Percentiles rank a stretch among this genome's conserved stretches.
phyloP scores from a whole-genome alignment of 2,888 invertebrate genomes.

The Merodon equestris region DNA sequence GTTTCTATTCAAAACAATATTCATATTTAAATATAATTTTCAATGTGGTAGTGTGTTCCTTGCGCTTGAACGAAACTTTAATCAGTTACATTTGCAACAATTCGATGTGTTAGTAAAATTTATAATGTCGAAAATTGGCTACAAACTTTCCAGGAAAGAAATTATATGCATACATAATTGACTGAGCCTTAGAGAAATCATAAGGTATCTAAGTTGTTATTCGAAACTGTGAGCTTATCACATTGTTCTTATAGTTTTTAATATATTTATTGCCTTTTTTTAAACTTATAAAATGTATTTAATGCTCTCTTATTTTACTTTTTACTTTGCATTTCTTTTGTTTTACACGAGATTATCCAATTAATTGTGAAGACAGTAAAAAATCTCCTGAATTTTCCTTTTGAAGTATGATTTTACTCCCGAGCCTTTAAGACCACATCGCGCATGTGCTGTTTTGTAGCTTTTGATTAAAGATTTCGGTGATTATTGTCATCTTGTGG shows the following conservation, averaged over 20 bases:
- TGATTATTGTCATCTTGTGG: too few relatives aligned
- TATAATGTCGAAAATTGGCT: conserved; percentile 55
- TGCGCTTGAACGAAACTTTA: conserved; percentile 26
- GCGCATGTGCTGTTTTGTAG: conserved; percentile 43
- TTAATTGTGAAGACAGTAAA: conserved; percentile 61
- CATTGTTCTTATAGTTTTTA: conserved; percentile 48
- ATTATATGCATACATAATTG: conserved; percentile 68
- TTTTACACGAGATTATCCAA: conserved; percentile 44
- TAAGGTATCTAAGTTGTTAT: conserved; percentile 37
- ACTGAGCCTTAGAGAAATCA: conserved; percentile 62
- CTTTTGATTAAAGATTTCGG: conserved; percentile 4
- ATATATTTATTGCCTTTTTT: conserved; percentile 39
- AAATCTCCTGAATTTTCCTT: conserved; percentile 49
- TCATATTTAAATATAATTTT: conserved; percentile 37
- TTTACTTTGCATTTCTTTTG: conserved; percentile 58
- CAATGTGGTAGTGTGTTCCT: conserved; percentile 3
- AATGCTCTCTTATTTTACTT: conserved; percentile 54
- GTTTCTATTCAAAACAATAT: conserved; percentile 67
- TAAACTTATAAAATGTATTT: conserved; percentile 25
- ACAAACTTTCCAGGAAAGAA: conserved; percentile 56
- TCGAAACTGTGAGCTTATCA: conserved; percentile 42
- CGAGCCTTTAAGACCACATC: conserved; percentile 12
- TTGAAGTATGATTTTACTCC: conserved; percentile 44
- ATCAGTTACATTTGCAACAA: conserved; percentile 42
- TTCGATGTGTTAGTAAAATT: conserved; percentile 47